These are phyloP conservation scores for Zaprionus tsacasi DNA, from an alignment of 1,140 invertebrate genomes.

Conservation along the genomic window DNA sequence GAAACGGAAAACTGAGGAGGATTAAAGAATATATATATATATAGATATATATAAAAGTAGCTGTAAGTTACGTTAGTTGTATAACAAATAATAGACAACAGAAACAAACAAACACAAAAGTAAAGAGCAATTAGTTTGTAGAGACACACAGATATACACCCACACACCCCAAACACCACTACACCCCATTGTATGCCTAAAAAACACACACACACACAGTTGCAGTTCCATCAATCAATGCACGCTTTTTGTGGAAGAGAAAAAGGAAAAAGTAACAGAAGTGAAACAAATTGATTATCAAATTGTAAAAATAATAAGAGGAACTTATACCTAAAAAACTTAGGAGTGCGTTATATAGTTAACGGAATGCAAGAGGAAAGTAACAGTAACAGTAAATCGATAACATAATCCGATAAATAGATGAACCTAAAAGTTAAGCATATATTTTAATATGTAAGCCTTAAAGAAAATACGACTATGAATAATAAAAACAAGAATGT, in stretches of 20 bases:
- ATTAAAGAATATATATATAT: conserved; percentile 12
- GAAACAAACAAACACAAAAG: conserved; percentile 14
- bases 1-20: conserved; percentile 3
- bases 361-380: conserved; percentile 40
- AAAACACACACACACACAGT: conserved; percentile 19
- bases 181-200: conserved; percentile 3
- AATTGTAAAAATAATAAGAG: conserved; percentile 58
- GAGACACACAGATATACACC: no score
- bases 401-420: conserved; percentile 74
- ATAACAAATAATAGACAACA: conserved; percentile 44
- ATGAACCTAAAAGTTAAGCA: conserved; percentile 71
- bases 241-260: conserved; percentile 44
- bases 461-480: conserved; percentile 80
- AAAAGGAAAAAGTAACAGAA: conserved; percentile 5
- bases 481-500: conserved; percentile 66
- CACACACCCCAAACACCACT: conserved; percentile 2
- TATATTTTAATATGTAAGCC: conserved; percentile 83
- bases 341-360: conserved; percentile 36
- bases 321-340: conserved; percentile 55
- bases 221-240: conserved; percentile 50
- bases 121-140: conserved; percentile 32
- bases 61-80: conserved; percentile 45
- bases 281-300: conserved; percentile 41
- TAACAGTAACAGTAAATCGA: conserved; percentile 40
- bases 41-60: conserved; percentile 27